phyloP scores from a whole-genome alignment of 2,797 vertebrate species.

The Sparidentex hasta region DNA sequence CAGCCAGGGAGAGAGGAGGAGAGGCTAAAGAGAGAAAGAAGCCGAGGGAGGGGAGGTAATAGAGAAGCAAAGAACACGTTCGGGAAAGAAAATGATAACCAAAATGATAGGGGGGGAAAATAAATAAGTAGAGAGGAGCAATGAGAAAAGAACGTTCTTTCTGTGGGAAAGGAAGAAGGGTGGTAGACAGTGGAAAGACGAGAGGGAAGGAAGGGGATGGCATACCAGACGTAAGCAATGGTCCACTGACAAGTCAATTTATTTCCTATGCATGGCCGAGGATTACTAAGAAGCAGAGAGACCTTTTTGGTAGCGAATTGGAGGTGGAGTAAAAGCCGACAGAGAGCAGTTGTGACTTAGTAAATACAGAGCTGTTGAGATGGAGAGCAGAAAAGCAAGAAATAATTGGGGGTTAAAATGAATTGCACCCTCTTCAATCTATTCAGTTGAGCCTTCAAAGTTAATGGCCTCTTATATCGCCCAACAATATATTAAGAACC shows the following conservation, averaged over 20 bases:
- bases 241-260: conserved; percentile 70
- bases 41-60: conserved; percentile 45
- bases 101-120: conserved; percentile 69
- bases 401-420: conserved; percentile 13
- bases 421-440: conserved; percentile 24
- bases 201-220: conserved; percentile 21
- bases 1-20: conserved; percentile 71
- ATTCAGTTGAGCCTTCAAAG: conserved; percentile 12
- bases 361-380: conserved; percentile 51
- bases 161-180: conserved; percentile 20
- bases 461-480: conserved; percentile 37
- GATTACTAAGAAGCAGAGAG: conserved; percentile 46
- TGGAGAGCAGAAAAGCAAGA: conserved; percentile 30
- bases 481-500: conserved; percentile 15
- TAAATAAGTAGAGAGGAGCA: conserved; percentile 46
- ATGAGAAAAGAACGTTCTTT: conserved; percentile 30
- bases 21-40: conserved; percentile 60
- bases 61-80: conserved; percentile 71
- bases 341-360: conserved; percentile 22
- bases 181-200: conserved; percentile 20
- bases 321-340: conserved; percentile 22
- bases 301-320: conserved; percentile 49
- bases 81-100: conserved; percentile 69
- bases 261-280: conserved; percentile 57
- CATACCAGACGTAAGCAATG: conserved; percentile 54